phyloP scores from a whole-genome alignment of 1,140 invertebrate species.

The Popillia japonica region DNA sequence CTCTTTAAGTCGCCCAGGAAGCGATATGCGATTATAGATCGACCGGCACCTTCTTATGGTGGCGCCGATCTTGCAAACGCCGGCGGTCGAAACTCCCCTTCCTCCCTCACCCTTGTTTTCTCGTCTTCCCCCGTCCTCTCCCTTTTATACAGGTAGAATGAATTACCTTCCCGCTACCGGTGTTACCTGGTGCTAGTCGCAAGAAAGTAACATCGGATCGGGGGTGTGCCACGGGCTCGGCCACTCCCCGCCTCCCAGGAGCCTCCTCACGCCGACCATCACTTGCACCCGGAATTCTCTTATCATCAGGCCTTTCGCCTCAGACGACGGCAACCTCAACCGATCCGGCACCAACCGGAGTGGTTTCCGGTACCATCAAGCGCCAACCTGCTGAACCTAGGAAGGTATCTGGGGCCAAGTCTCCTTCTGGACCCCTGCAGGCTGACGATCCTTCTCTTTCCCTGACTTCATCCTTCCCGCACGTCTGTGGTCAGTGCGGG shows the following conservation, averaged over 20 bases:
- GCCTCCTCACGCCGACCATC: background rate
- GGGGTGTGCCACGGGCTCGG: background rate
- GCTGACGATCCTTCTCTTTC: background rate
- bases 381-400: background rate
- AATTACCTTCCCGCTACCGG: background rate
- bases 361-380: background rate
- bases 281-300: background rate
- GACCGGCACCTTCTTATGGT: too few species aligned
- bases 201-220: background rate
- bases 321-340: background rate
- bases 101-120: too few species aligned
- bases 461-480: background rate
- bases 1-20: too few species aligned
- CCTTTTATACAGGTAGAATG: background rate
- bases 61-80: too few species aligned
- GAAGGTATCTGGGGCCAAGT: constrained; percentile 17
- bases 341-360: background rate
- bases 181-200: background rate
- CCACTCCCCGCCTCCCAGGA: background rate
- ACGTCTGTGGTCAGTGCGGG: constrained; percentile 15
- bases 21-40: too few species aligned
- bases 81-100: too few species aligned
- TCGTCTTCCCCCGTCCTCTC: too few species aligned
- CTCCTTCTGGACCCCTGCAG: constrained; percentile 9
- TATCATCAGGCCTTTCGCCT: background rate